Percentiles rank a stretch among this genome's conserved stretches.
These are phyloP conservation scores for Meganola albula DNA, from an alignment of 2,888 invertebrate species.

Conservation along the genomic window DNA sequence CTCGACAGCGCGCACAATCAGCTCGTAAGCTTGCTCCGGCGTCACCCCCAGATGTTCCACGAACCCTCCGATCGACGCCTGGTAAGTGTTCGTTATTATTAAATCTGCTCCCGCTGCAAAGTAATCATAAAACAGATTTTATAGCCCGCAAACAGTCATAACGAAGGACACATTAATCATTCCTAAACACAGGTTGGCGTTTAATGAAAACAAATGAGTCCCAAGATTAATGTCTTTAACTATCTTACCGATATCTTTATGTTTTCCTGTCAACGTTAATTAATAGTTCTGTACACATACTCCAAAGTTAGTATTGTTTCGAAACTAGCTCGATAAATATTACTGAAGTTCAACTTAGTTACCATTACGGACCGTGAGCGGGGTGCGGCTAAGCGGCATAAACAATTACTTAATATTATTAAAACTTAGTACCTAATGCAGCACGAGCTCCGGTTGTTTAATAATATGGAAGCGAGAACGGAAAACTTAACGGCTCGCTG, in stretches of 20 bases:
- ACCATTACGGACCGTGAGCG: conserved; percentile 50
- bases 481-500: conserved; percentile 50
- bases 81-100: conserved; percentile 93
- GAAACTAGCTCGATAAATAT: conserved; percentile 63
- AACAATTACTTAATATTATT: conserved; percentile 71
- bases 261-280: conserved; percentile 40
- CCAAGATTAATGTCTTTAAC: conserved; percentile 46
- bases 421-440: conserved; percentile 65
- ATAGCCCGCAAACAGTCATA: conserved; percentile 26
- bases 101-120: conserved; percentile 89
- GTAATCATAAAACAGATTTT: conserved; percentile 24
- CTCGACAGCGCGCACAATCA: conserved; percentile 85
- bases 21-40: conserved; percentile 81
- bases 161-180: conserved; percentile 39
- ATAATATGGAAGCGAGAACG: conserved; percentile 47
- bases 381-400: conserved; percentile 60
- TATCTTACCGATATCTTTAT: conserved; percentile 37
- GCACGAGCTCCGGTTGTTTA: conserved; percentile 48
- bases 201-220: conserved; percentile 51
- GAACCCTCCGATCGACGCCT: conserved; percentile 88
- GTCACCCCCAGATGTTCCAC: conserved; percentile 83
- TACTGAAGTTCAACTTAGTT: conserved; percentile 45
- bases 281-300: conserved; percentile 29
- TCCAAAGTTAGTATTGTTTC: conserved; percentile 40
- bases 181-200: conserved; percentile 28